Evolutionary conservation across 1,140 invertebrate species (phyloP).

Genomic region (Pseudobourletiella spinata): DNA sequence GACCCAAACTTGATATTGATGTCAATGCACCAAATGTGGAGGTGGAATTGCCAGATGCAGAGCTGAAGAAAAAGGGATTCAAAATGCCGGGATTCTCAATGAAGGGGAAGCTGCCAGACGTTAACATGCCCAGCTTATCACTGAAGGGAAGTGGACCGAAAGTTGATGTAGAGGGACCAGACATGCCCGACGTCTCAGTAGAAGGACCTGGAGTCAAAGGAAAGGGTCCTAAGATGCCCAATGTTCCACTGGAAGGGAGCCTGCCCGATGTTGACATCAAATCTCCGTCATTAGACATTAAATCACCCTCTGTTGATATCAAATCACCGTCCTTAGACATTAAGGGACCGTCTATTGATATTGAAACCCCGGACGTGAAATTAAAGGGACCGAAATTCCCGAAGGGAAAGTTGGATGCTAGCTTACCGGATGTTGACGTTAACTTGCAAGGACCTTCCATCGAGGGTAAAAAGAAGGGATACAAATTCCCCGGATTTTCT

Average conservation of each 20-base stretch:
- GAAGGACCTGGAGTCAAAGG: neutral
- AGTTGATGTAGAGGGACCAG: neutral
- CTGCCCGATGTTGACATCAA: neutral
- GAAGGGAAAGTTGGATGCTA: neutral
- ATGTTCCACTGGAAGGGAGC: neutral
- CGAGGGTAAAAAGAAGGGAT: neutral
- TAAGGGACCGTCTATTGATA: neutral
- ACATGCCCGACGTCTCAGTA: constrained; percentile 3
- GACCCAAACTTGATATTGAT: neutral
- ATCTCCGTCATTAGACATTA: neutral
- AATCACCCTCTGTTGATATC: too few relatives aligned
- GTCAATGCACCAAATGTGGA: neutral
- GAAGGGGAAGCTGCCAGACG: neutral
- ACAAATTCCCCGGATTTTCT: neutral
- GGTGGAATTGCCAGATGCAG: neutral
- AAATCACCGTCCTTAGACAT: too few relatives aligned
- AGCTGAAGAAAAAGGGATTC: neutral
- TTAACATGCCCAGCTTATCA: neutral
- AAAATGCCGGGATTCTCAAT: neutral
- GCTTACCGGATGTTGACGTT: neutral
- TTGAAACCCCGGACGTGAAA: constrained; percentile 18
- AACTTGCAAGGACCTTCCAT: neutral
- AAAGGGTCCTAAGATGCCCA: neutral
- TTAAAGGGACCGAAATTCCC: too few relatives aligned
- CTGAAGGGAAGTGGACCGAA: neutral